phyloP scores from a whole-genome alignment of 2,888 invertebrate species.

The Tetragnatha montana region DNA sequence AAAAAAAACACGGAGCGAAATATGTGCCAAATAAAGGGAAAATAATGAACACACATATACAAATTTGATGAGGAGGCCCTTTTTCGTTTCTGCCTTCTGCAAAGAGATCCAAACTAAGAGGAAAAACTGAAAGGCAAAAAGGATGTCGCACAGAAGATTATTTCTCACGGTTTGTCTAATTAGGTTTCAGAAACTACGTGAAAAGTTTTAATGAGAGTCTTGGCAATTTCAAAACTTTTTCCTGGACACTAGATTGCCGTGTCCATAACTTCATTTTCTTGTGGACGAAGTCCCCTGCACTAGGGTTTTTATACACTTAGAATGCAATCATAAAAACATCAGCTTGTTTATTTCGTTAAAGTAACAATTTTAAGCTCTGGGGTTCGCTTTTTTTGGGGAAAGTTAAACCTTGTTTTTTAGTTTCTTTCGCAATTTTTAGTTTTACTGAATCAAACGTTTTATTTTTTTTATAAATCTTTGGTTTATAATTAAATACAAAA shows the following conservation, averaged over 20 bases:
- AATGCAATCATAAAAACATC: too few species aligned
- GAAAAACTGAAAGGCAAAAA: constrained; percentile 20
- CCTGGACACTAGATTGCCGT: constrained; percentile 6
- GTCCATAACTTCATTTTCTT: constrained; percentile 38
- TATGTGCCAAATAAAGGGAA: constrained; percentile 27
- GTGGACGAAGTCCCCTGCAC: not conserved
- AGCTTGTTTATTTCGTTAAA: too few species aligned
- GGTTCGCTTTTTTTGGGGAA: too few species aligned
- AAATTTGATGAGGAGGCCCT: constrained; percentile 30
- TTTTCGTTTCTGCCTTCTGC: constrained; percentile 11
- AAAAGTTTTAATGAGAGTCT: constrained; percentile 41
- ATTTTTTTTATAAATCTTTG: too few species aligned
- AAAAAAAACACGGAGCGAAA: constrained; percentile 14
- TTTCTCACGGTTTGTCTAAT: constrained; percentile 47
- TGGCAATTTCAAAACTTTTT: constrained; percentile 46
- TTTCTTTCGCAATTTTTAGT: too few species aligned
- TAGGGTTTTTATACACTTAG: too few species aligned
- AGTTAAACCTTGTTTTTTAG: too few species aligned
- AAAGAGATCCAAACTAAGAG: constrained; percentile 1
- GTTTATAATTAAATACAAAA: too few species aligned
- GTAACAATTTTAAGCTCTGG: too few species aligned
- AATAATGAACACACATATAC: constrained; percentile 49
- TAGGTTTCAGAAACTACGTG: constrained; percentile 44
- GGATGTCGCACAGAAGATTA: constrained; percentile 19
- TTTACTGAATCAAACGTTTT: too few species aligned